A percentile compares a stretch with the other conserved stretches of the same genome.
Conservation (phyloP, 2,797 vertebrate species). For the Lophotriccus pileatus region DNA sequence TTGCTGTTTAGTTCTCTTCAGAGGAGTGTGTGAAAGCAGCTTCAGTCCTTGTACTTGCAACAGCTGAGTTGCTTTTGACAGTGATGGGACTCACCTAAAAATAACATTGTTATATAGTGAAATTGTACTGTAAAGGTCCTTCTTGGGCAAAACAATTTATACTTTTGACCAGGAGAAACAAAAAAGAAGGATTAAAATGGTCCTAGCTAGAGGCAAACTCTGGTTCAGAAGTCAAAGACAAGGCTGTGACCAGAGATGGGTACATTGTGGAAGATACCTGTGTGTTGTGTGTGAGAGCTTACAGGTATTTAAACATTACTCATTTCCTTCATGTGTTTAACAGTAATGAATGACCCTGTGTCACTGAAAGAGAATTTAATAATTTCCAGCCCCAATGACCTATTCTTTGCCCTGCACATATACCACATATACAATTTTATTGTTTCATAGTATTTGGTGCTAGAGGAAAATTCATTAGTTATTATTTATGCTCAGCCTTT, state of each 20-base stretch:
- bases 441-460: not conserved
- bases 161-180: not conserved
- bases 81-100: not conserved
- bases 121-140: not conserved
- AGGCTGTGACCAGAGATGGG: not conserved
- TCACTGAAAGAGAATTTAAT: not conserved
- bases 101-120: not conserved
- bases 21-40: not conserved
- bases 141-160: not conserved
- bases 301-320: not conserved
- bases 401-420: not conserved
- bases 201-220: not conserved
- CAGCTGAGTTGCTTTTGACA: not conserved
- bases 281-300: not conserved
- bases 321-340: rapidly evolving
- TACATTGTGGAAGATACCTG: not conserved
- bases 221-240: not conserved
- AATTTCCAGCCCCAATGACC: not conserved
- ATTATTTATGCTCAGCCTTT: not conserved
- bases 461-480: not conserved
- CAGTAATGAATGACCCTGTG: not conserved
- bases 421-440: not conserved
- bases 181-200: not conserved
- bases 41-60: not conserved
- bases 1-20: not conserved